Conservation (phyloP, 2,797 vertebrate genomes). For the Falco naumanni region DNA sequence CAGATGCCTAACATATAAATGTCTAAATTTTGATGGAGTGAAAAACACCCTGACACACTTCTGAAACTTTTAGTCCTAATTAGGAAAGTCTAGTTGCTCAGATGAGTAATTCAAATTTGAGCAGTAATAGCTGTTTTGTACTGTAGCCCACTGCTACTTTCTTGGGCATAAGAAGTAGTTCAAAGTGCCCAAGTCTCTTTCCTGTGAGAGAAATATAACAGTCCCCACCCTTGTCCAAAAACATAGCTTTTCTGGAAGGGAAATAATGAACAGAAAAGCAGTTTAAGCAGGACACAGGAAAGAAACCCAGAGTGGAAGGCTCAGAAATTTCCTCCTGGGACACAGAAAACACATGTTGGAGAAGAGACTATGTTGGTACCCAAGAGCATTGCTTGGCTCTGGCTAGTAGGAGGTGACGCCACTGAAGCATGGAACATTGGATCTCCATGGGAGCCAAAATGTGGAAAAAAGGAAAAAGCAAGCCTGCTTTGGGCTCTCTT, state of each 20-base stretch:
- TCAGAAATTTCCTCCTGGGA: constrained; percentile 26
- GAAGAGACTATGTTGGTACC: not conserved
- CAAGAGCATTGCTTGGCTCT: constrained; percentile 22
- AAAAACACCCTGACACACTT: constrained; percentile 31
- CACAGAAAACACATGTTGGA: constrained; percentile 4
- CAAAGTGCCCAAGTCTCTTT: constrained; percentile 3
- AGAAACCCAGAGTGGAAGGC: constrained; percentile 8
- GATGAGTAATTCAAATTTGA: constrained; percentile 38
- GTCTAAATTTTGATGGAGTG: not conserved
- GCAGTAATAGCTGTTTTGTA: constrained; percentile 44
- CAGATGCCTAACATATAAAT: constrained; percentile 4
- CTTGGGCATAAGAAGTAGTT: constrained; percentile 32
- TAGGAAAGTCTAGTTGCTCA: not conserved
- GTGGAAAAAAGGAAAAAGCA: constrained; percentile 39
- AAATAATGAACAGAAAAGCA: constrained; percentile 44
- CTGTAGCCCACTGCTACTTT: constrained; percentile 47
- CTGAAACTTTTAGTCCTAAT: constrained; percentile 24
- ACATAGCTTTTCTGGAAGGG: constrained; percentile 33
- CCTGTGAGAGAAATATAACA: constrained; percentile 50
- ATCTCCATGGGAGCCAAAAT: constrained; percentile 4
- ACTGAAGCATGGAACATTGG: constrained; percentile 35
- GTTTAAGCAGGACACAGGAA: constrained; percentile 29
- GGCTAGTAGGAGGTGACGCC: not conserved
- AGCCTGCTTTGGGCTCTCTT: constrained; percentile 15
- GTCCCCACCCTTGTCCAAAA: constrained; percentile 46